phyloP scores from a whole-genome alignment of 2,888 invertebrate genomes.

The Trachelus tabidus region DNA sequence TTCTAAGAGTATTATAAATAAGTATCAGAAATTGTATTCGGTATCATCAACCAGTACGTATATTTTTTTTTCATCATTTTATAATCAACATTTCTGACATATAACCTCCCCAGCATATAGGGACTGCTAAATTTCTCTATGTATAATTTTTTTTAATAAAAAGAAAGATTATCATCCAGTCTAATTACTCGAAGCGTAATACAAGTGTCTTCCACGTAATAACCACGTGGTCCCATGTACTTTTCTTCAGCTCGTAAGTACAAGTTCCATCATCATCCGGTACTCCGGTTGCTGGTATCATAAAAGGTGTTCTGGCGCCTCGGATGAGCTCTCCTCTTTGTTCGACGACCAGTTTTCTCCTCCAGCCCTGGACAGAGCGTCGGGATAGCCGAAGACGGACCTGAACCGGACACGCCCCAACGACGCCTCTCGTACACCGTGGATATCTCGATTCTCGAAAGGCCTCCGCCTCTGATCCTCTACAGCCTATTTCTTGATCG shows the following conservation, averaged over 20 bases:
- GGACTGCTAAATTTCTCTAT: too few species aligned
- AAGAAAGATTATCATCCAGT: not conserved
- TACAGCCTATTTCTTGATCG: not conserved
- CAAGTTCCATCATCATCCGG: not conserved
- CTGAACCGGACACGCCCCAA: conserved; percentile 24
- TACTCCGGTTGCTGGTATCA: not conserved
- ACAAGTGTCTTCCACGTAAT: not conserved
- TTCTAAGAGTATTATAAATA: not conserved
- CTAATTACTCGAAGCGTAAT: not conserved
- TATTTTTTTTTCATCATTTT: too few species aligned
- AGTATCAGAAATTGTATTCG: not conserved
- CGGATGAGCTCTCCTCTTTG: not conserved
- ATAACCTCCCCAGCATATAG: too few species aligned
- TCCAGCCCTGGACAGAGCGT: not conserved
- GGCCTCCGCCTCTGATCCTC: not conserved
- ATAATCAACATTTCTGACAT: too few species aligned
- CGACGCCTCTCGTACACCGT: conserved; percentile 17
- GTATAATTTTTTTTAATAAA: too few species aligned
- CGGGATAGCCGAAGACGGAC: not conserved
- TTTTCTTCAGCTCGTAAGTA: not conserved
- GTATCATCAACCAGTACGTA: too few species aligned
- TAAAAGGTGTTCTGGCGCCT: conserved; percentile 2
- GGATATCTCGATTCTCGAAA: not conserved
- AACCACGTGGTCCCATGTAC: not conserved
- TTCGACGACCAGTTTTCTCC: not conserved